A percentile compares a stretch with the other conserved stretches of the same genome.
Evolutionary conservation across 53 echinoderm and acorn worm species (phyloP).

Genomic region (Astropecten irregularis): DNA sequence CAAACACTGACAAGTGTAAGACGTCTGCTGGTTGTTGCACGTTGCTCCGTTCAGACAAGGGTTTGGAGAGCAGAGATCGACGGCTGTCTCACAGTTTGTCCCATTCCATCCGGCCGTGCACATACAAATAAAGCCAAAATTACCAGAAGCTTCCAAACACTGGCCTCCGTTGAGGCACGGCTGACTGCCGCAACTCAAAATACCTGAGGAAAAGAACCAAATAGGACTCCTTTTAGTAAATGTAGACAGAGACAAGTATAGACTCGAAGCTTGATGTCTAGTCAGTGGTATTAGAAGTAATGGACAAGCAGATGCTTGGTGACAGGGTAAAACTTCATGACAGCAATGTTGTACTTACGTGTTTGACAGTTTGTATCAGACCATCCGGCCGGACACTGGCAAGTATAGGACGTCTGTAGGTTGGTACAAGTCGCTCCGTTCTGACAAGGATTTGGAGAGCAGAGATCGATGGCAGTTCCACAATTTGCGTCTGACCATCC

Average conservation of each 20-base stretch:
- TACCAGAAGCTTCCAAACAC: slow-evolving; percentile 14
- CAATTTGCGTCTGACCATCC: slow-evolving; percentile 66
- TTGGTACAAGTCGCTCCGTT: slow-evolving; percentile 73
- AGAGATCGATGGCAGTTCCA: not conserved
- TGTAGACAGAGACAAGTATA: too few species aligned
- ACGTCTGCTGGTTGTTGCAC: slow-evolving; percentile 57
- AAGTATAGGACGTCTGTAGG: slow-evolving; percentile 27
- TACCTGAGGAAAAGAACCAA: too few species aligned
- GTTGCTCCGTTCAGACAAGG: slow-evolving; percentile 75
- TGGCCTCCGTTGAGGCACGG: slow-evolving; percentile 53
- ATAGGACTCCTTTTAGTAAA: too few species aligned
- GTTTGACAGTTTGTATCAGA: slow-evolving; percentile 59
- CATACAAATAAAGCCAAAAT: slow-evolving; percentile 28
- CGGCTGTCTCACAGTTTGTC: slow-evolving; percentile 51
- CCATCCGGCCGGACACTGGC: slow-evolving; percentile 67
- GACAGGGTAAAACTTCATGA: too few species aligned
- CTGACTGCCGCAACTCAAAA: slow-evolving; percentile 11
- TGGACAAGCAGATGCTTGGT: too few species aligned
- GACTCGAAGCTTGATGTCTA: too few species aligned
- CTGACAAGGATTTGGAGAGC: slow-evolving; percentile 44
- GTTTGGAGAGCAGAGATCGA: slow-evolving; percentile 49
- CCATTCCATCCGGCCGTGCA: slow-evolving; percentile 68
- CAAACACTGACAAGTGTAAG: slow-evolving; percentile 58
- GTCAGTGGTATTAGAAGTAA: too few species aligned
- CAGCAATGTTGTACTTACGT: too few species aligned